Evolutionary conservation across 2,113 vertebrate genomes (phyloP).

Genomic region (Canis aureus): DNA sequence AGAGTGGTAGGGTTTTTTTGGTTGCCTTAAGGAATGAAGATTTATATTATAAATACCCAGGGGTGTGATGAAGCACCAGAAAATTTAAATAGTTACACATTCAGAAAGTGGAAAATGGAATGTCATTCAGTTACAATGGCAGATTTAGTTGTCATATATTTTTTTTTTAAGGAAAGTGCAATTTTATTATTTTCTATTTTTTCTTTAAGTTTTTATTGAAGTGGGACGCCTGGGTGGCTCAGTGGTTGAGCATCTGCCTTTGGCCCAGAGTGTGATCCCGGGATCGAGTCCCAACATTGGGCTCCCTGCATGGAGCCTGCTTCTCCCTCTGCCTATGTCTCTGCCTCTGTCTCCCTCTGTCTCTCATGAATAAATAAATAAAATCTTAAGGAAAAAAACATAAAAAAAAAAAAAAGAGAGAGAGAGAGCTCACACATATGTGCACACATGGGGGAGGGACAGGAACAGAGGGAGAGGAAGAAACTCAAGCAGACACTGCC

Average conservation of each 20-base stretch:
- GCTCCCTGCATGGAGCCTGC: too few relatives aligned
- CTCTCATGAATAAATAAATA: too few relatives aligned
- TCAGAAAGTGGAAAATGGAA: constrained; percentile 1
- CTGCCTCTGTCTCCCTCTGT: too few relatives aligned
- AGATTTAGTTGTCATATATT: background rate
- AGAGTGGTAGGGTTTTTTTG: constrained; percentile 61
- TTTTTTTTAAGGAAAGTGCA: background rate
- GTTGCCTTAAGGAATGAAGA: constrained; percentile 21
- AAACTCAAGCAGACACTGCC: background rate
- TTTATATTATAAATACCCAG: constrained; percentile 52
- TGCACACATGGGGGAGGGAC: background rate
- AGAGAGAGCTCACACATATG: background rate
- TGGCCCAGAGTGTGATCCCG: too few relatives aligned
- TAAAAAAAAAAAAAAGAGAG: too few relatives aligned
- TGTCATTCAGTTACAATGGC: background rate
- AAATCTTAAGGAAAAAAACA: too few relatives aligned
- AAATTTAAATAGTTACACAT: background rate
- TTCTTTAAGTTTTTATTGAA: background rate
- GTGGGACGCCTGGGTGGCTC: background rate
- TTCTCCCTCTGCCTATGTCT: too few relatives aligned
- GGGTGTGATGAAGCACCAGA: background rate
- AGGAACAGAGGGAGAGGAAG: background rate
- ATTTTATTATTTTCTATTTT: background rate
- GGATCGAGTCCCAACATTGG: too few relatives aligned
- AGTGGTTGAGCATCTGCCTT: too few relatives aligned